Evolutionary conservation across 1,140 invertebrate genomes (phyloP), one percentile per base, ranked within the genome.

Genomic region (Nephila pilipes): DNA sequence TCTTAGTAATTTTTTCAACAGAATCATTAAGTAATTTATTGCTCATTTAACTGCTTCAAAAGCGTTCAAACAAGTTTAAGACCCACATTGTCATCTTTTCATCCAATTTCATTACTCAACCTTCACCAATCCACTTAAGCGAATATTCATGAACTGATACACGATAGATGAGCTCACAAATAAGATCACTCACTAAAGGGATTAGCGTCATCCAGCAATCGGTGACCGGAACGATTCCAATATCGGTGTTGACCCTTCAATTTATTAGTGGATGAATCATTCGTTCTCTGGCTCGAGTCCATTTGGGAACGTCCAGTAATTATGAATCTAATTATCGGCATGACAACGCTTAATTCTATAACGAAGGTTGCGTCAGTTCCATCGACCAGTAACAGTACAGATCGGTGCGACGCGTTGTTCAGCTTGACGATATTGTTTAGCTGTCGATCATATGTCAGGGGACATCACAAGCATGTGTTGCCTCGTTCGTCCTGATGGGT

Each of bases 271-370:
- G 65, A 60, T 90, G 87, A 89, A 60, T 81, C 88, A 90, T 90
- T 90, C 55, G 65, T 75, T 65, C 25, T 54, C 69, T 75, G 69
- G 69, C 69, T 75, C 69, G 29, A 16, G 69, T 75, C 69, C 69
- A 65, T 88, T 88, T 69, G 65, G 90, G 36, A 36, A 54, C 60
- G 22, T 36, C 18, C 32, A 85, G 81, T 91, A 91, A 91, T 91
- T 91, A 91, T 91, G 80, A 91, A 91, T 91, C 90, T 85, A 91
- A 91, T 91, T 85, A 91, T 55, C 58, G 58, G 46, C 79, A 18
- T 65, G 57, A 60, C 80, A 65, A 85, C 55, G 69, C 69, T 75
- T 75, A 75, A 75, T 75, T 75, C 69, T 36, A 75, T 75, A 75
- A 75, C 69, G 69, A 75, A 75, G 69, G 69, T 75, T 75, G 16